phyloP scores from a whole-genome alignment of 2,888 invertebrate species.

The Elmis aenea region DNA sequence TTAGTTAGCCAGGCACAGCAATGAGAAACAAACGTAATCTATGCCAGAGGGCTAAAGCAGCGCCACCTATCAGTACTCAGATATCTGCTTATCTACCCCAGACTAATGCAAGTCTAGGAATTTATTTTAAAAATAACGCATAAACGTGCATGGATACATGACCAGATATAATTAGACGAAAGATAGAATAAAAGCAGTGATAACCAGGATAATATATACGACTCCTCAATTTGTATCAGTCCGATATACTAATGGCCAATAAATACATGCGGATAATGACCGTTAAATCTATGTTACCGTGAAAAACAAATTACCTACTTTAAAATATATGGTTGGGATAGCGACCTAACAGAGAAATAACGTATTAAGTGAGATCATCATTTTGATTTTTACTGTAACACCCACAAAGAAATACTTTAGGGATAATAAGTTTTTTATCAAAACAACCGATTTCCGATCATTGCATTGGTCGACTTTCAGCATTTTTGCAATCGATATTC shows the following conservation, averaged over 20 bases:
- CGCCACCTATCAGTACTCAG: slow-evolving; percentile 22
- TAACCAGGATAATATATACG: slow-evolving; percentile 25
- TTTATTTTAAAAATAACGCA: slow-evolving; percentile 30
- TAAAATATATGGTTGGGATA: too few species aligned
- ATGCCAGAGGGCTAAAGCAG: slow-evolving; percentile 27
- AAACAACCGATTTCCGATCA: too few species aligned
- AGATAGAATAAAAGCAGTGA: slow-evolving; percentile 22
- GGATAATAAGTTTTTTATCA: too few species aligned
- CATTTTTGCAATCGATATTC: too few species aligned
- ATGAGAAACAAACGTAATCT: slow-evolving; percentile 4
- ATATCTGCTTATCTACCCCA: slow-evolving; percentile 29
- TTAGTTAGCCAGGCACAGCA: slow-evolving; percentile 9
- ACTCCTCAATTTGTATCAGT: slow-evolving; percentile 27
- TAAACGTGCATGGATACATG: slow-evolving; percentile 24
- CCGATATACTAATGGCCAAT: slow-evolving; percentile 26
- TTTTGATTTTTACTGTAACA: too few species aligned
- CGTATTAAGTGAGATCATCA: too few species aligned
- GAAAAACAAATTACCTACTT: too few species aligned
- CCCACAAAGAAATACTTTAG: too few species aligned
- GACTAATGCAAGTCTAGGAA: slow-evolving; percentile 34
- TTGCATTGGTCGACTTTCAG: too few species aligned
- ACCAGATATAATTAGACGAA: slow-evolving; percentile 25
- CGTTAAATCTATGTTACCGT: slow-evolving; percentile 15
- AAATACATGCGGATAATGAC: slow-evolving; percentile 21
- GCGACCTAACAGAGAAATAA: too few species aligned